phyloP scores from a whole-genome alignment of 2,888 invertebrate species.

The Mamestra brassicae region DNA sequence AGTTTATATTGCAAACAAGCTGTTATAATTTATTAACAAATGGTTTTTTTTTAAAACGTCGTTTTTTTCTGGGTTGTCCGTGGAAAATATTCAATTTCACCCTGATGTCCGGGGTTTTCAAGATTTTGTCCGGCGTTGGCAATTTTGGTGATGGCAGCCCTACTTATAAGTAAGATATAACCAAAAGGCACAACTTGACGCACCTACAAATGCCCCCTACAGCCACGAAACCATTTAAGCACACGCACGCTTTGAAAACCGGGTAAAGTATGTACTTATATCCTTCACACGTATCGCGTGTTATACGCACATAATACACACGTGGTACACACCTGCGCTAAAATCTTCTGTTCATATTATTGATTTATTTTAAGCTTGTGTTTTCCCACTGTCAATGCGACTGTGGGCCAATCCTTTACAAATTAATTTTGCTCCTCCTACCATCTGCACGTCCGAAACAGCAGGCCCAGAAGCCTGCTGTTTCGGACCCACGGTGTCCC shows the following conservation, averaged over 20 bases:
- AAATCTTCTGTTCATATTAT: background rate
- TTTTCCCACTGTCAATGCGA: background rate
- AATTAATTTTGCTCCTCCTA: background rate
- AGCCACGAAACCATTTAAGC: background rate
- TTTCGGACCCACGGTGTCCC: background rate
- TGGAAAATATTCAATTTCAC: too few species aligned
- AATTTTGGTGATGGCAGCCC: too few species aligned
- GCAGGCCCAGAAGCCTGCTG: background rate
- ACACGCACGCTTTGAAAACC: background rate
- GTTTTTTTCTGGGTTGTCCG: too few species aligned
- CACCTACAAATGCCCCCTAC: background rate
- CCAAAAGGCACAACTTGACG: background rate
- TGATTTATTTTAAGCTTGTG: background rate
- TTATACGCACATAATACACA: background rate
- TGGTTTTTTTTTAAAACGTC: too few species aligned
- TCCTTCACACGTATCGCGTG: slow-evolving; percentile 11
- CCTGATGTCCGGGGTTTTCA: too few species aligned
- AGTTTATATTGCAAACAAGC: too few species aligned
- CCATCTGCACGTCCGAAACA: too few species aligned
- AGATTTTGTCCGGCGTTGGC: too few species aligned
- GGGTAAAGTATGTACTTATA: background rate
- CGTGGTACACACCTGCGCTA: background rate
- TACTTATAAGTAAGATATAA: background rate
- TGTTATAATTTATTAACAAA: too few species aligned
- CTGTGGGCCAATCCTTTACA: background rate